Evolutionary conservation across 2,113 vertebrate genomes (phyloP), one percentile per base, ranked within the genome.

Genomic region (Phyllostomus hastatus): DNA sequence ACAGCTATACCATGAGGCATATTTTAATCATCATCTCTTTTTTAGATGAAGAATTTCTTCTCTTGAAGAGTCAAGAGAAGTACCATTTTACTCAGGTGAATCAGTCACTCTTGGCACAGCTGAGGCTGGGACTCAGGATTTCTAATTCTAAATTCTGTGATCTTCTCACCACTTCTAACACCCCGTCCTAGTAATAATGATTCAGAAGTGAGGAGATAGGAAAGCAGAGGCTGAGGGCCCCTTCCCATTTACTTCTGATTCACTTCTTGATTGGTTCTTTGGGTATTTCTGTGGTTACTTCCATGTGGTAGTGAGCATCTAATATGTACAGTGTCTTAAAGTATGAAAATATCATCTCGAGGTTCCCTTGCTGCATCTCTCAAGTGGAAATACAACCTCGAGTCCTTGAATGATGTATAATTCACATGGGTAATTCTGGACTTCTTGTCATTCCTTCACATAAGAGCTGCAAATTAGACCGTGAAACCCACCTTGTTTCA

Each of bases 401-500:
- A 9, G 69, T 73, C 46, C 69, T 90, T 84, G 35, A 75, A 17
- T 28, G 10, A 7, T 73, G 31, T 67, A 22, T 46, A 24, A 78
- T 38, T 52, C 64, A 33, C n/a, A 48, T 2, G 7, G 16, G 10
- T 38, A 43, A 52, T 66, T 64, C 33, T 46, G 33, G n/a, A 43
- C 8, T 72, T 43, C 35, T 31, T 70, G 4, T 4, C 48, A 57
- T 33, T 24, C 24, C 70, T 88, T 94, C 87, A 28, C 41, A 38
- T 22, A 72, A 43, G 12, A 26, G 0, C 2, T 87, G 14, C 16
- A 70, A 48, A 90, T 31, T 78, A 78, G 48, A 92, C 9, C 35
- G 4, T 26, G n/a, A 80, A 64, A 88, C 91, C 1, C 12, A 97
- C 97, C 96, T 93, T 16, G 1, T 35, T 54, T 52, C 70, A 97